phyloP scores from a whole-genome alignment of 2,888 invertebrate genomes.

The Phalangium opilio region DNA sequence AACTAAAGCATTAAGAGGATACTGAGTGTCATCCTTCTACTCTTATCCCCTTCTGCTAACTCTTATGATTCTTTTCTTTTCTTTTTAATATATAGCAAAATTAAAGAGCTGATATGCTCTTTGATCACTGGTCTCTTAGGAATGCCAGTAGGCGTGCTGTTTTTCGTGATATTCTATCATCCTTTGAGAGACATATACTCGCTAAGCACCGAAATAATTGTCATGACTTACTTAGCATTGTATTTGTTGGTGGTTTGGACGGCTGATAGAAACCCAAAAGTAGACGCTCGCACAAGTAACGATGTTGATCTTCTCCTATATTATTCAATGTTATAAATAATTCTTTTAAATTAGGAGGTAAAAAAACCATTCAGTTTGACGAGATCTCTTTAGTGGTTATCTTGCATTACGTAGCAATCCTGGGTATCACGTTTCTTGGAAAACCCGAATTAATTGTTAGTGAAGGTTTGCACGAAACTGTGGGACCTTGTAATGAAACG shows the following conservation, averaged over 20 bases:
- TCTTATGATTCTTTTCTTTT: no score
- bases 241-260: slow-evolving; percentile 44
- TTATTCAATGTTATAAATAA: background rate
- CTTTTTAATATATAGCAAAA: no score
- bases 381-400: background rate
- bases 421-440: slow-evolving; percentile 43
- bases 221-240: slow-evolving; percentile 45
- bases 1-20: no score
- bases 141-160: slow-evolving; percentile 53
- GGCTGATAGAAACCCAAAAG: slow-evolving; percentile 39
- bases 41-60: no score
- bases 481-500: slow-evolving; percentile 51
- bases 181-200: slow-evolving; percentile 51
- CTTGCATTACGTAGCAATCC: background rate
- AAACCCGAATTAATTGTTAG: slow-evolving; percentile 51
- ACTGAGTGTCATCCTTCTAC: no score
- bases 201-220: slow-evolving; percentile 55
- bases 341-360: background rate
- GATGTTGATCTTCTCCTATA: no score
- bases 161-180: slow-evolving; percentile 59
- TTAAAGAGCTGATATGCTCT: slow-evolving; percentile 40
- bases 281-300: background rate
- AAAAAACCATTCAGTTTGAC: background rate
- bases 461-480: slow-evolving; percentile 54
- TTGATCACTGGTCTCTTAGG: slow-evolving; percentile 46